A percentile compares a stretch with the other conserved stretches of the same genome.
These are phyloP conservation scores for Ginglymostoma cirratum DNA, from an alignment of 2,113 vertebrate genomes.

Conservation along the genomic window DNA sequence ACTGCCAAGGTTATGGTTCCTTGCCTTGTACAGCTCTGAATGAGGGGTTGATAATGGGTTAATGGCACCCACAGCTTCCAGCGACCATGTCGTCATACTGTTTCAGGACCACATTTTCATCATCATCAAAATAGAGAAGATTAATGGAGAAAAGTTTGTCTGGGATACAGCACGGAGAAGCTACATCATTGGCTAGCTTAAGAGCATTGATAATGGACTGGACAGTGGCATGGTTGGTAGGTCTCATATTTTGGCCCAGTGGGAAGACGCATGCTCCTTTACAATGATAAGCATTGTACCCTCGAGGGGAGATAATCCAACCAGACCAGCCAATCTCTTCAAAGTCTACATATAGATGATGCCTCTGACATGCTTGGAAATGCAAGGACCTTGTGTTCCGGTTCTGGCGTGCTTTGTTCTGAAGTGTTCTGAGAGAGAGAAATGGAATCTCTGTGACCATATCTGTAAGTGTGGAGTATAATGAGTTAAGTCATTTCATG, in stretches of 20 bases:
- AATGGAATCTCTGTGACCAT: conserved; percentile 39
- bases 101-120: conserved; percentile 72
- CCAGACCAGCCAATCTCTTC: conserved; percentile 76
- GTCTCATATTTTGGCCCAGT: conserved; percentile 69
- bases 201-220: conserved; percentile 74
- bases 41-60: conserved; percentile 37
- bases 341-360: conserved; percentile 70
- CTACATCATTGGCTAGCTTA: conserved; percentile 61
- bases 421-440: conserved; percentile 45
- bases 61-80: conserved; percentile 72
- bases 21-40: background rate
- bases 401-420: conserved; percentile 39
- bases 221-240: conserved; percentile 72
- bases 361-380: conserved; percentile 55
- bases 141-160: conserved; percentile 74
- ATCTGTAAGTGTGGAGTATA: conserved; percentile 43
- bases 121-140: conserved; percentile 70
- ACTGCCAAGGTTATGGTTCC: background rate
- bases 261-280: conserved; percentile 70
- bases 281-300: conserved; percentile 74
- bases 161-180: conserved; percentile 69
- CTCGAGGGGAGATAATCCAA: conserved; percentile 71
- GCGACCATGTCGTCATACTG: conserved; percentile 76
- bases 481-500: background rate
- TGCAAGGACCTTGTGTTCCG: conserved; percentile 56